Evolutionary conservation across 2,888 invertebrate genomes (phyloP), one percentile per base, ranked within the genome.

Genomic region (Meliscaeva auricollis): DNA sequence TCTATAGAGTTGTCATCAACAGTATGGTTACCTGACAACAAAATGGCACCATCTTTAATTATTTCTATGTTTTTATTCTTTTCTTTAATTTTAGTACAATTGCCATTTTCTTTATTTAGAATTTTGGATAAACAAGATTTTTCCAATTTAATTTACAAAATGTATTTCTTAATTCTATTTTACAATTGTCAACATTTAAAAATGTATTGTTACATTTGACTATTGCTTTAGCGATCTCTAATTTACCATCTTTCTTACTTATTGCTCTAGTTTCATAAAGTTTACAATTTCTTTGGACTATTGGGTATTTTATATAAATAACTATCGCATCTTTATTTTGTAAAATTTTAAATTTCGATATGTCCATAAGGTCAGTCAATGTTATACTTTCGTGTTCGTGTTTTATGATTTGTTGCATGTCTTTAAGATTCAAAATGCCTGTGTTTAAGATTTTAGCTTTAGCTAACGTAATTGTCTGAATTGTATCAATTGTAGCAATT

Each of bases 31-130:
- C 44, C 44, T 3, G 44, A 44, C n/a, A 44, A 44, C n/a, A 44
- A 13, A 44, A 44, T 44, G 44, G 44, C 44, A 44, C 44, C 11
- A 13, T 44, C 44, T n/a, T 44, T 11, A 13, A 44, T 44, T 44
- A 44, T 13, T 44, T 44, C 44, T 5, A 44, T 44, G n/a, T 44
- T n/a, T 44, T 8, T 44, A 44, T 44, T 44, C n/a, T 44, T 44
- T 44, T 44, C 44, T 44, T 44, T 44, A 11, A 44, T 44, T 44
- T 44, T 44, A 44, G n/a, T 44, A 44, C 44, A 44, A 44, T 44
- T 44, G 3, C n/a, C 44, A 13, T 44, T 44, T 44, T 44, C 32
- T 44, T 44, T 44, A 44, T 44, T 44, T 11, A 44, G n/a, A 13
- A 5, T 44, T 13, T 44, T 44, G 8, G 44, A 44, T n/a, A 44